A percentile compares a stretch with the other conserved stretches of the same genome.
Evolutionary conservation across 2,888 invertebrate genomes (phyloP).

Genomic region (Zootermopsis nevadensis): DNA sequence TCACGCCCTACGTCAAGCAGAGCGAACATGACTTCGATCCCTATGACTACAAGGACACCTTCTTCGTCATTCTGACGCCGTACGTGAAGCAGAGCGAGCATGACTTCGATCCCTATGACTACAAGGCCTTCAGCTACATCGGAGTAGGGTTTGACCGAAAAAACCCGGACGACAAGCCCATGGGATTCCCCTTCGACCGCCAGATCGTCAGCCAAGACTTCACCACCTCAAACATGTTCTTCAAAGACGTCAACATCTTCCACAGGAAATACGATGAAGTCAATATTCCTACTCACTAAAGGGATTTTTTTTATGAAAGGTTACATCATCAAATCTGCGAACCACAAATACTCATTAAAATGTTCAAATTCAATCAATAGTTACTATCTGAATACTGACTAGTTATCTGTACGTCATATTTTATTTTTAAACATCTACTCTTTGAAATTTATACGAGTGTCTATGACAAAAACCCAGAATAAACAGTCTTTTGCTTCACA

Average conservation of each 20-base stretch:
- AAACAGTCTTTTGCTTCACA: background rate
- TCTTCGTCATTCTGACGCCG: slow-evolving; percentile 71
- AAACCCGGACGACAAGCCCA: slow-evolving; percentile 66
- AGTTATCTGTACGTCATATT: background rate
- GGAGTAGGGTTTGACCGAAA: slow-evolving; percentile 62
- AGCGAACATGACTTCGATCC: slow-evolving; percentile 44
- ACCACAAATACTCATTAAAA: background rate
- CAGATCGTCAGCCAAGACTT: slow-evolving; percentile 61
- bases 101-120: slow-evolving; percentile 47
- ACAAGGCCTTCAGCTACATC: slow-evolving; percentile 62
- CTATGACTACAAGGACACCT: slow-evolving; percentile 60
- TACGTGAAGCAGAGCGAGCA: slow-evolving; percentile 50
- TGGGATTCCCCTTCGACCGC: slow-evolving; percentile 72
- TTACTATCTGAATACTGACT: background rate
- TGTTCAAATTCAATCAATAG: background rate
- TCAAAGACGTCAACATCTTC: slow-evolving; percentile 71
- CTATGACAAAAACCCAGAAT: background rate
- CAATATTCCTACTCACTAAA: slow-evolving; percentile 59
- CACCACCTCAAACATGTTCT: slow-evolving; percentile 70
- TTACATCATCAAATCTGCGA: background rate
- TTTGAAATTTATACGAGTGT: background rate
- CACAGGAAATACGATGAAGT: slow-evolving; percentile 63
- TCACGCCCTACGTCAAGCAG: slow-evolving; percentile 59
- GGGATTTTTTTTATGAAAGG: background rate
- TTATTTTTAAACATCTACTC: background rate